Evolutionary conservation across 2,797 vertebrate genomes (phyloP), one percentile per base, ranked within the genome.

Genomic region (Remorina albescens): DNA sequence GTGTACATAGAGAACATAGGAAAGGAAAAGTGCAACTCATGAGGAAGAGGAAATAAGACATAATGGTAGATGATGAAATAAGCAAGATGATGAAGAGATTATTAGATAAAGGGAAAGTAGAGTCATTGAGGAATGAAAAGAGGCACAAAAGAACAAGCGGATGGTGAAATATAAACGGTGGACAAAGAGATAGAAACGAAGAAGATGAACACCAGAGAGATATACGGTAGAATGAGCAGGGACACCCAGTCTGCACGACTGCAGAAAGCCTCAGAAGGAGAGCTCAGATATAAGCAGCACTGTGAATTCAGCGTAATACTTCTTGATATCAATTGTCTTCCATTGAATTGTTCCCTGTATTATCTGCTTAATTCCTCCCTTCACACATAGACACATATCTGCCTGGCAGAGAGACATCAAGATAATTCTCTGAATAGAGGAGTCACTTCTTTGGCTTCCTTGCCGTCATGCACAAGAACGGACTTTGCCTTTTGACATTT

Each of bases 341-440:
- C 37, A 53, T 75, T 80, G 34, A 80, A 79, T 82, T 57, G 30
- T 47, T 71, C 49, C 39, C 36, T 46, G 58, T 12, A 70, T 78
- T 78, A 82, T 74, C 56, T 55, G 67, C 21, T 74, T 46, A 49
- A 72, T 78, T 75, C 46, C 21, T 23, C 53, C 8, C n/a, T 10
- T 13, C 4, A 21, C 50, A 39, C 30, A 55, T 5, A 50, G 34
- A 62, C 10, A 42, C 11, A 49, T 37, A 32, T 46, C 44, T 8
- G 2, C n/a, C 11, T 8, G n/a, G 28, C 60, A 59, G 53, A 67
- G 46, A 62, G 36, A 37, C 46, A 36, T 47, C 8, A 0, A 66
- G 62, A 49, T 11, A 36, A 11, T 19, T n/a, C 8, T 41, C 8
- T 10, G 7, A 50, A 75, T 15, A 61, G 9, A 6, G 8, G 26